Evolutionary conservation across 2,888 invertebrate species (phyloP), one percentile per base, ranked within the genome.

Genomic region (Aporophyla nigra): DNA sequence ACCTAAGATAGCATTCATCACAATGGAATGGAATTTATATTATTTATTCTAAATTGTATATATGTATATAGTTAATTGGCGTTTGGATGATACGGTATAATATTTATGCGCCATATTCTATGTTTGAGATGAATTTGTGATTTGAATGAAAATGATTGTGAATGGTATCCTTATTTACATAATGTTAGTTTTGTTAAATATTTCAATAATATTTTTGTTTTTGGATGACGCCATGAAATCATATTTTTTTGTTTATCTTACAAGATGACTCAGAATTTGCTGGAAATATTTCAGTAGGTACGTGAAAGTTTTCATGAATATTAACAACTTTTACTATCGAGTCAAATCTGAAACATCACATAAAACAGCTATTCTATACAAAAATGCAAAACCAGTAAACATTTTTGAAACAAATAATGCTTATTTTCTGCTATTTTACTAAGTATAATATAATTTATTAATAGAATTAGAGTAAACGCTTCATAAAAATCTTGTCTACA

Each of bases 21-120:
- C 86, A 87, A 87, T 84, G 72, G 66, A 40, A 74, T 59, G 62
- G 56, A 76, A 75, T 83, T 65, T 81, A 54, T 81, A 72, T 81
- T 80, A 78, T 69, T 68, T 78, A 70, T 80, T 84, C 73, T 74
- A 83, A 80, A 85, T 83, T 79, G 62, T 67, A 66, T 70, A 51
- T 21, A 78, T 43, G 7, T 21, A 40, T 40, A 67, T 58, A 46
- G 24, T 59, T 62, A 66, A 62, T 66, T 68, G 40, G 51, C 65
- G 16, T 46, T 61, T 59, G 7, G 43, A n/a, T 61, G 46, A 56
- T 72, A 77, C 54, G 67, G 82, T 82, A 65, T 66, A 56, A 73
- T 70, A 78, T 78, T 62, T 80, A 66, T 74, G 56, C 51, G 49
- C 40, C n/a, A 53, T 80, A 49, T 78, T 77, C 5, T 33, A n/a